Conservation (phyloP, 2,888 invertebrate genomes). For the Melikaiella ostensackeni region DNA sequence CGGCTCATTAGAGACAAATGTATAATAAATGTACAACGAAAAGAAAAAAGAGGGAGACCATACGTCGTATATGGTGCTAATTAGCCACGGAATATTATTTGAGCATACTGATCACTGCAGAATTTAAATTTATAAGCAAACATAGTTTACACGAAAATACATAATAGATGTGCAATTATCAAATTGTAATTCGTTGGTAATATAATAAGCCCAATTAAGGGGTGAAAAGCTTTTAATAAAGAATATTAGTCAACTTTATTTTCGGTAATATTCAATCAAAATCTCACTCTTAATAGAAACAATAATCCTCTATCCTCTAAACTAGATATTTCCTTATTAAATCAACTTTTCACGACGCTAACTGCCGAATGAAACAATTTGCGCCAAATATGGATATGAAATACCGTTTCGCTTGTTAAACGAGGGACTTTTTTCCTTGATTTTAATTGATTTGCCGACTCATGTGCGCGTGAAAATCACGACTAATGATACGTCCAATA, state of each 20-base stretch:
- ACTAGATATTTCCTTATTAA: background rate
- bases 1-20: no score
- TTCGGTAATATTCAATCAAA: no score
- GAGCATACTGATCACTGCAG: slow-evolving; percentile 3
- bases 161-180: background rate
- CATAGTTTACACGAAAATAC: background rate
- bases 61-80: background rate
- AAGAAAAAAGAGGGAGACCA: no score
- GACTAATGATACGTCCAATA: slow-evolving; percentile 2
- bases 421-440: background rate
- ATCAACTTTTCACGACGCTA: background rate
- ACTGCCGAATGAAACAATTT: background rate
- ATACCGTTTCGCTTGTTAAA: background rate
- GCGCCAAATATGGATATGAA: background rate
- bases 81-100: background rate
- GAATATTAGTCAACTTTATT: no score
- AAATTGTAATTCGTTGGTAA: no score
- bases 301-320: no score
- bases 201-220: no score
- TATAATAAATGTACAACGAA: no score
- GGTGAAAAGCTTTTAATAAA: no score
- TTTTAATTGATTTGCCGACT: background rate
- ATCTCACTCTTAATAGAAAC: no score
- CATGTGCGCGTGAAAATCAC: background rate
- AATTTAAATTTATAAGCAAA: background rate